Base-by-base conservation (phyloP, 1,140 invertebrate genomes). In the Drosophila seguyi region DNA sequence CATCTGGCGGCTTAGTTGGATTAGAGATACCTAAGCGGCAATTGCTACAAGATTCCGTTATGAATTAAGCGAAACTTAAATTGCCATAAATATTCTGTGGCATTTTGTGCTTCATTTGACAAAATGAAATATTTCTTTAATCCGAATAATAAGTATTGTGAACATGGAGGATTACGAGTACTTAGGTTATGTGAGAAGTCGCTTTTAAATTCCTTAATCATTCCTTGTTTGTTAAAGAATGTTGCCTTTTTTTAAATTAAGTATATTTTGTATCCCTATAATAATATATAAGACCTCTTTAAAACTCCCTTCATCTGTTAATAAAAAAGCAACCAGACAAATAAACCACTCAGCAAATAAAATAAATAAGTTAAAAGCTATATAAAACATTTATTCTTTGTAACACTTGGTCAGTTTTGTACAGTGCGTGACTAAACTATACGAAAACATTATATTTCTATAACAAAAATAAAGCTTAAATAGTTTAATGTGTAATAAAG, bases 361-460 rank as follows among this genome's bases (percentile, higher is more conserved):
- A 45, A 39, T 29, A 68, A 61, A 48, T 20, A 27, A 8, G 25
- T 44, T 22, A 22, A 36, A 53, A 3, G 3, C n/a, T 47, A 39
- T 39, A 45, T 83, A 45, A 79, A 82, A 60, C 48, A 66, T 73
- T 25, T 42, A 79, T 60, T 42, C 6, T 36, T 25, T 25, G 18
- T 60, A 65, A 75, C 68, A 69, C 73, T 75, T 69, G 59, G 50
- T 75, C 53, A 62, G 48, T n/a, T 45, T 22, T 41, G 22, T n/a
- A 55, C 25, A 57, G 61, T 42, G 11, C 20, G 10, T 6, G 1
- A 18, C 16, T n/a, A 18, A 27, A 57, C 2, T 27, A 13, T 63
- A 20, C 8, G 10, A 20, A 5, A 34, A 0, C 0, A 14, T 13
- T 0, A 27, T 27, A 48, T 18, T 29, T n/a, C n/a, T 8, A 3